Percentiles rank a stretch among this genome's conserved stretches.
Conservation (phyloP, 2,888 invertebrate species). For the Drosophila koepferae region DNA sequence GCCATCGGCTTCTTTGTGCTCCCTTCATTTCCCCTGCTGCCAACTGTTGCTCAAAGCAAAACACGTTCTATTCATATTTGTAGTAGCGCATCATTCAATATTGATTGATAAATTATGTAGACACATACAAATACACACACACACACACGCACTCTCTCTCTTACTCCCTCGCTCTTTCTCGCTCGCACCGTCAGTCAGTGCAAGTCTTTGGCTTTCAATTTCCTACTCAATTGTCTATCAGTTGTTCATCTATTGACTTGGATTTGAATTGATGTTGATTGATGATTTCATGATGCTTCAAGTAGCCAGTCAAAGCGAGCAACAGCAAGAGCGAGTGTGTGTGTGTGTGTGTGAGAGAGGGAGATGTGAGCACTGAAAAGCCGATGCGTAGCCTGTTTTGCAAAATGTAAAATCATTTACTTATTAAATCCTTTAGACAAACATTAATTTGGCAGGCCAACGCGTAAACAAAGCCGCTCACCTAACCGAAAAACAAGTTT, state of each 20-base stretch:
- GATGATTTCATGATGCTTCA: slow-evolving; percentile 58
- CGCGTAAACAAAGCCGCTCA: slow-evolving; percentile 61
- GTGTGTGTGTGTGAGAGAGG: too few species aligned
- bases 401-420: slow-evolving; percentile 75
- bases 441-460: slow-evolving; percentile 72
- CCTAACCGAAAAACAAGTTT: slow-evolving; percentile 61
- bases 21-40: not conserved
- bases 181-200: not conserved
- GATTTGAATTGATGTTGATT: slow-evolving; percentile 75
- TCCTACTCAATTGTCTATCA: slow-evolving; percentile 51
- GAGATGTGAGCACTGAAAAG: not conserved
- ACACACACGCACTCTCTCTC: not conserved
- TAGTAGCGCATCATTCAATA: slow-evolving; percentile 33
- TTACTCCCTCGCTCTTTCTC: not conserved
- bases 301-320: not conserved
- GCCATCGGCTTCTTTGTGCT: not conserved
- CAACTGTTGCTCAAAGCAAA: slow-evolving; percentile 14
- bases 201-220: slow-evolving; percentile 44
- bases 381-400: slow-evolving; percentile 7
- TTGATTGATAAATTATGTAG: slow-evolving; percentile 57
- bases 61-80: slow-evolving; percentile 10
- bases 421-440: slow-evolving; percentile 78
- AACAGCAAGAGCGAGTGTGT: not conserved
- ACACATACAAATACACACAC: not conserved
- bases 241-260: slow-evolving; percentile 60